These are phyloP conservation scores for Myxocyprinus asiaticus DNA, from an alignment of 2,113 vertebrate species.

Conservation along the genomic window DNA sequence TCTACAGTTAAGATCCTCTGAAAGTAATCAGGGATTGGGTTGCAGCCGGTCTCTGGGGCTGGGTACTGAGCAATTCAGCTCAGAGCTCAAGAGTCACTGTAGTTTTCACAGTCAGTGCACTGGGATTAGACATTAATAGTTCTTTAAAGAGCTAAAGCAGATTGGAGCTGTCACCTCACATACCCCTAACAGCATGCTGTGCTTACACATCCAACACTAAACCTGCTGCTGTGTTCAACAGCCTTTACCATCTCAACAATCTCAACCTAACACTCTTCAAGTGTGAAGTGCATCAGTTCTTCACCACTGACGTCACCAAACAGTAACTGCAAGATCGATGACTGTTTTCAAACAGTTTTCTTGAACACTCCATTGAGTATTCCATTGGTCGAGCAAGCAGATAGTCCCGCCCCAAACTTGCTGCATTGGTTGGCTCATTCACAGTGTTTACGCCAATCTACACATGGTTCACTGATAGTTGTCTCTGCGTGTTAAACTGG, in stretches of 20 bases:
- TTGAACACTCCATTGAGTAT: too few relatives aligned
- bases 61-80: neutral
- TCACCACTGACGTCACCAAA: too few relatives aligned
- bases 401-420: too few relatives aligned
- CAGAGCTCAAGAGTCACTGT: constrained; percentile 40
- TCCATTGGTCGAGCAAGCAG: too few relatives aligned
- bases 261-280: neutral
- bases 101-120: constrained; percentile 48
- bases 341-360: too few relatives aligned
- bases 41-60: neutral
- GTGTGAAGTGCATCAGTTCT: too few relatives aligned
- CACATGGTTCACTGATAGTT: too few relatives aligned
- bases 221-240: neutral
- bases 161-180: constrained; percentile 29
- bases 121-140: constrained; percentile 65
- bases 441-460: too few relatives aligned
- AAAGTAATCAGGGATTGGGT: neutral
- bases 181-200: neutral
- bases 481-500: too few relatives aligned
- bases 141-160: constrained; percentile 63
- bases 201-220: constrained; percentile 13
- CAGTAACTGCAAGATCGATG: too few relatives aligned
- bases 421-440: too few relatives aligned
- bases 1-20: too few relatives aligned
- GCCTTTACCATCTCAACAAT: neutral